Evolutionary conservation across 2,888 invertebrate genomes (phyloP).

Genomic region (Capitulum mitella): DNA sequence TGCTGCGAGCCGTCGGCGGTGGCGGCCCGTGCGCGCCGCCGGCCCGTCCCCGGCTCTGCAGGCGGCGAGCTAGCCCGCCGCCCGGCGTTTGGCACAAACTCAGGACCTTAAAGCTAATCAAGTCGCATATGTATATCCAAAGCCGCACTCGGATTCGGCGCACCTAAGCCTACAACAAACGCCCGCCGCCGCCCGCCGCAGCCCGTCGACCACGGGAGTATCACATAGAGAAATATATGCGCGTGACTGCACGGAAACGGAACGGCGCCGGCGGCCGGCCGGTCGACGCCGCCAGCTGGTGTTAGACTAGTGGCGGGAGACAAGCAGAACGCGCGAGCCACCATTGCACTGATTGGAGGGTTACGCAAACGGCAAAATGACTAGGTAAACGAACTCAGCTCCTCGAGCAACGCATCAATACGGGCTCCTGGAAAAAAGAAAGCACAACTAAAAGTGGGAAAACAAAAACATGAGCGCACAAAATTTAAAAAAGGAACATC

Average conservation of each 20-base stretch:
- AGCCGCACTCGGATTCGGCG: not conserved
- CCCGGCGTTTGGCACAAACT: slow-evolving; percentile 9
- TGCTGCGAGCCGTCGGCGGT: not conserved
- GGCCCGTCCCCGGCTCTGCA: not conserved
- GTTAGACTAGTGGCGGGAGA: not conserved
- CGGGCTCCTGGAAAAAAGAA: slow-evolving; percentile 16
- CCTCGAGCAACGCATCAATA: not conserved
- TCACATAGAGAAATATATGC: slow-evolving; percentile 10
- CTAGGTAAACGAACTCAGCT: slow-evolving; percentile 19
- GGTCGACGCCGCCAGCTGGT: not conserved
- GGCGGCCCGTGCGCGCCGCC: not conserved
- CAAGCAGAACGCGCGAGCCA: not conserved
- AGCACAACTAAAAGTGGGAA: not conserved
- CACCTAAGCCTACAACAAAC: not conserved
- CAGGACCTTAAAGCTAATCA: slow-evolving; percentile 1
- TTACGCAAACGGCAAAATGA: not conserved
- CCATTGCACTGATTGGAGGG: not conserved
- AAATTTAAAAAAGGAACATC: not conserved
- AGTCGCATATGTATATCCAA: not conserved
- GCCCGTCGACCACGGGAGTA: not conserved
- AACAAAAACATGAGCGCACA: not conserved
- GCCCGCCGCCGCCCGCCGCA: not conserved
- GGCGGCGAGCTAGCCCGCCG: not conserved
- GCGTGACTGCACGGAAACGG: not conserved
- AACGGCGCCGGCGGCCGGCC: not conserved